Conservation (phyloP, 1,140 invertebrate species). For the Listronotus oregonensis region DNA sequence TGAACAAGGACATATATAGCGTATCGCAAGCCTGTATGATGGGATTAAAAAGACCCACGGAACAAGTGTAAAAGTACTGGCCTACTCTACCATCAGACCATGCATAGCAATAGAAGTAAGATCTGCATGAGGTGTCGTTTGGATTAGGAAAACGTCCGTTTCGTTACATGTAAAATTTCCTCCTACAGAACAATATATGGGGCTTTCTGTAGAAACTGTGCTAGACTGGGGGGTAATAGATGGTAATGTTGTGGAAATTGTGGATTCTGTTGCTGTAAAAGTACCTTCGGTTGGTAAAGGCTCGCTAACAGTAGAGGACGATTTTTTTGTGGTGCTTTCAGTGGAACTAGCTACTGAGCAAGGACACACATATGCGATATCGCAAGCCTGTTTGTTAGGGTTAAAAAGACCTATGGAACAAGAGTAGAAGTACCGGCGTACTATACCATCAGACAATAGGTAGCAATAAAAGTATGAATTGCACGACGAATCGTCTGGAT, state of each 20-base stretch:
- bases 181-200: neutral
- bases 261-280: neutral
- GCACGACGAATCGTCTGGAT: neutral
- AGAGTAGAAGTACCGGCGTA: neutral
- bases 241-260: no score
- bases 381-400: neutral
- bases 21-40: neutral
- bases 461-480: conserved; percentile 11
- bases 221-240: no score
- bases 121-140: neutral
- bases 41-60: conserved; percentile 1
- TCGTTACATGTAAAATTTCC: neutral
- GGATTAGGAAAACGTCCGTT: conserved; percentile 4
- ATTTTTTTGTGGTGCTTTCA: neutral
- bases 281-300: no score
- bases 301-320: no score
- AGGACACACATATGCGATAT: neutral
- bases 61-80: conserved; percentile 3
- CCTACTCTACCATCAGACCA: neutral
- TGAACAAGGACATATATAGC: conserved; percentile 6
- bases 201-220: no score
- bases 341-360: neutral
- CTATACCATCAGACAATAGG: neutral
- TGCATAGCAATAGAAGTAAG: conserved; percentile 2
- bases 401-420: conserved; percentile 5